These are phyloP conservation scores for Ia io DNA, from an alignment of 2,113 vertebrate genomes.

Conservation along the genomic window DNA sequence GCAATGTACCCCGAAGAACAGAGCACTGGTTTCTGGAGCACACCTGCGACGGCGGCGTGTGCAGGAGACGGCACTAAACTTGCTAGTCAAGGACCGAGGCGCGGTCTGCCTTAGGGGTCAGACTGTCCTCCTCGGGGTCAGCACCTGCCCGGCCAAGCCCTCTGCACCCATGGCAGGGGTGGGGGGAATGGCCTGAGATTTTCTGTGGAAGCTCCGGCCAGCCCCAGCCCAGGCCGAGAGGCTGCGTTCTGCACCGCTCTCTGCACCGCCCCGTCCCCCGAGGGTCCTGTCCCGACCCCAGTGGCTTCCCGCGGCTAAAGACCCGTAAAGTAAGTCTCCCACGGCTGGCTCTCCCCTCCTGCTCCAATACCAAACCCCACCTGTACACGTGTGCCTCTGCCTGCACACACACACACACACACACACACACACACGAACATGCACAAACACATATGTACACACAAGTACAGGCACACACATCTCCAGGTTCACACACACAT, in stretches of 20 bases:
- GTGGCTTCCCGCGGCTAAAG: background rate
- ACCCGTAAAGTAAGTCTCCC: background rate
- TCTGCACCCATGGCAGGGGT: accelerated
- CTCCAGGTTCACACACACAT: accelerated
- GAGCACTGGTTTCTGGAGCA: no score
- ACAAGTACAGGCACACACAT: no score
- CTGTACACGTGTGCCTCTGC: background rate
- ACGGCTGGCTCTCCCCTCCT: background rate
- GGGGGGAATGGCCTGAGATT: no score
- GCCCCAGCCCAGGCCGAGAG: no score
- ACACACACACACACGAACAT: background rate
- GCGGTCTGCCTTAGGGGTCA: no score
- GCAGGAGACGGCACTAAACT: no score
- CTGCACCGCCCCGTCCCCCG: no score
- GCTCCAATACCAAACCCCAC: background rate
- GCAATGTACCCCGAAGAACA: no score
- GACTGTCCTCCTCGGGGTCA: background rate
- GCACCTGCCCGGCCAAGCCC: background rate
- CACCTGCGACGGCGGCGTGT: no score
- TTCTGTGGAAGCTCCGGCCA: background rate
- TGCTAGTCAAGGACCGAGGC: accelerated
- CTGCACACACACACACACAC: no score
- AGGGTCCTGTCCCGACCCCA: background rate
- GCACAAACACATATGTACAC: no score
- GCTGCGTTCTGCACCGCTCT: background rate